Base-by-base conservation (phyloP, 1,140 invertebrate genomes). In the Diachasma alloeum region DNA sequence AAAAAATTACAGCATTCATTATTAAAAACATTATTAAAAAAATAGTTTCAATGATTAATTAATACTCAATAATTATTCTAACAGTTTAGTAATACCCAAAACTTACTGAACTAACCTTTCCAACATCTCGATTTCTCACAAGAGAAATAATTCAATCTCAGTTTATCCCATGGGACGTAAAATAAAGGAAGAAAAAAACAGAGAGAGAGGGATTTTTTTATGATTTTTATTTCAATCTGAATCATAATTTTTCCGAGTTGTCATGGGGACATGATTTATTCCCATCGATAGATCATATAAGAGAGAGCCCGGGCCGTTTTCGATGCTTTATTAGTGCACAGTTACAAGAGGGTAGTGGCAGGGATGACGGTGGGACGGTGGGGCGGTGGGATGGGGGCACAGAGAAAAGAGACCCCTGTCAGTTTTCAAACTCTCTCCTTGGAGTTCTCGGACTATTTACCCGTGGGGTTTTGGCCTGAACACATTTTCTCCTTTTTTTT, bases 251-350 rank as follows among this genome's bases (percentile, higher is more conserved):
- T 78, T 78, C 67, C 59, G 56, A 63, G 46, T 59, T 56, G 36
- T 39, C 56, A 17, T 26, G 66, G 67, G 63, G 26, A 75, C 69
- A 56, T 79, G 78, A 81, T 79, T 77, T 78, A 79, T 75, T 76
- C 73, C 31, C 46, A 66, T 77, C 80, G 66, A 77, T 81, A 79
- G 78, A 79, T 81, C 80, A 81, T 79, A 80, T 75, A 77, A 63
- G 56, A 70, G 69, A 46, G 44, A 56, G 70, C 42, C 46, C 44
- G 68, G 53, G 56, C 72, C 74, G 73, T 70, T 78, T 79, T 74
- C 66, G 48, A 83, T 85, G 82, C 82, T 87, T 87, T 84, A 86
- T 85, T 85, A 85, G 84, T 82, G 78, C 82, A 82, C 80, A 63
- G 59, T 63, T 31, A 63, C 59, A 17, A 37, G 66, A 31, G 59